These are phyloP conservation scores for Trichechus manatus DNA, from an alignment of 2,113 vertebrate species.

Conservation along the genomic window DNA sequence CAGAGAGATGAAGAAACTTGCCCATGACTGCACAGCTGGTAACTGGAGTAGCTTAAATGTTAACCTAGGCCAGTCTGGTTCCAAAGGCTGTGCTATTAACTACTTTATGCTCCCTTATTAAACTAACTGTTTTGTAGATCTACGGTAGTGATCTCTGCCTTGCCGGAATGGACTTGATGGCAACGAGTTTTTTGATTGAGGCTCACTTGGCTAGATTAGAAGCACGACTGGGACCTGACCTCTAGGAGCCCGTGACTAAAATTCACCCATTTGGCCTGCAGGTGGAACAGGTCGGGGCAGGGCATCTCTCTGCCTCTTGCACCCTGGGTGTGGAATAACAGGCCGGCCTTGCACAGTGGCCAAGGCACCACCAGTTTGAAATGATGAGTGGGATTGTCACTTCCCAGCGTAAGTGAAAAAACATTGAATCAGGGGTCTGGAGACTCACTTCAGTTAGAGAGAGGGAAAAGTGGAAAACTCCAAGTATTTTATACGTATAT, in stretches of 20 bases:
- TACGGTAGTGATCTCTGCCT: neutral
- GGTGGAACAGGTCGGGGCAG: rapidly evolving
- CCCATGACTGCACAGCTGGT: neutral
- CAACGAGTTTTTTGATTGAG: too few species aligned
- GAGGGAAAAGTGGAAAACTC: neutral
- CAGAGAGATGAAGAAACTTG: neutral
- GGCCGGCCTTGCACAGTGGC: neutral
- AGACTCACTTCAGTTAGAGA: neutral
- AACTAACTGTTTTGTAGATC: neutral
- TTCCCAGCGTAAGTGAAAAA: neutral
- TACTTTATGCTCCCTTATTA: too few species aligned
- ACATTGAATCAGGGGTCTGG: neutral
- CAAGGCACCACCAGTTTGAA: neutral
- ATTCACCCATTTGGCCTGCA: rapidly evolving
- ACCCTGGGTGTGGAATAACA: neutral
- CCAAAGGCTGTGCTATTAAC: too few species aligned
- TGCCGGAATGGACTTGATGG: too few species aligned
- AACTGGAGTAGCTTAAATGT: neutral
- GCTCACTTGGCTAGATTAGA: neutral
- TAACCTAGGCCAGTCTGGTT: neutral
- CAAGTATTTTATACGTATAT: neutral
- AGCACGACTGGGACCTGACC: neutral
- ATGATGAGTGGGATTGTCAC: too few species aligned
- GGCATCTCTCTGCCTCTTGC: neutral
- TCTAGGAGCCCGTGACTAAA: neutral